These are phyloP conservation scores for Nymphalis c-album DNA, from an alignment of 2,888 invertebrate species.

Conservation along the genomic window DNA sequence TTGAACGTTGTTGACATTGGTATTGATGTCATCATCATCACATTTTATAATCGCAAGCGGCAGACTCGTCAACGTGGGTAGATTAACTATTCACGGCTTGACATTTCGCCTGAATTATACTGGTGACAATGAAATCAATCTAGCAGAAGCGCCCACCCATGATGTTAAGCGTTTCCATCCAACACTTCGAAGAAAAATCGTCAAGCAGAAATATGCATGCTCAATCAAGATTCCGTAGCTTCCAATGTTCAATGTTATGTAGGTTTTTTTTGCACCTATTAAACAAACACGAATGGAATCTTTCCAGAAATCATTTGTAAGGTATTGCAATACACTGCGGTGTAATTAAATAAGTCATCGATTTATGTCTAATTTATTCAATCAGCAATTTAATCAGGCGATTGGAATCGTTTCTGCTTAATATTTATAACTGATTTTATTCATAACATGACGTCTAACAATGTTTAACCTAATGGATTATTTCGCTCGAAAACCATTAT, in stretches of 20 bases:
- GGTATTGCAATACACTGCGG: constrained; percentile 15
- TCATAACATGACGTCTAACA: background rate
- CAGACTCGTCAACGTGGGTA: constrained; percentile 30
- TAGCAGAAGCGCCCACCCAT: constrained; percentile 61
- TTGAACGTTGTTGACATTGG: constrained; percentile 26
- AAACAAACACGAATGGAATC: constrained; percentile 22
- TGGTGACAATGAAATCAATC: constrained; percentile 50
- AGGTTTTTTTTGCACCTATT: constrained; percentile 2
- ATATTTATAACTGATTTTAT: constrained; percentile 16
- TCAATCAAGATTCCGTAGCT: constrained; percentile 32
- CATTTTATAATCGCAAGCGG: constrained; percentile 33
- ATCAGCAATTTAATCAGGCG: constrained; percentile 23
- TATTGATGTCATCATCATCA: constrained; percentile 29
- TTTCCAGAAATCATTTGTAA: constrained; percentile 29
- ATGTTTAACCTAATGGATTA: background rate
- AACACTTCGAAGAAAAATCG: constrained; percentile 57
- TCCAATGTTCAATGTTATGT: background rate
- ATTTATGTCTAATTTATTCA: constrained; percentile 30
- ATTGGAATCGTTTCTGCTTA: constrained; percentile 19
- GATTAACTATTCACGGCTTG: constrained; percentile 45
- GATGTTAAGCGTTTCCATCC: constrained; percentile 37
- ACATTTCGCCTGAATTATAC: constrained; percentile 46
- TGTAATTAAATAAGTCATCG: constrained; percentile 15
- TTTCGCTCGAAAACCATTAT: background rate
- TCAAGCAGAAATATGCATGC: constrained; percentile 28